phyloP scores from a whole-genome alignment of 2,797 vertebrate species.

The Eremophila alpestris region DNA sequence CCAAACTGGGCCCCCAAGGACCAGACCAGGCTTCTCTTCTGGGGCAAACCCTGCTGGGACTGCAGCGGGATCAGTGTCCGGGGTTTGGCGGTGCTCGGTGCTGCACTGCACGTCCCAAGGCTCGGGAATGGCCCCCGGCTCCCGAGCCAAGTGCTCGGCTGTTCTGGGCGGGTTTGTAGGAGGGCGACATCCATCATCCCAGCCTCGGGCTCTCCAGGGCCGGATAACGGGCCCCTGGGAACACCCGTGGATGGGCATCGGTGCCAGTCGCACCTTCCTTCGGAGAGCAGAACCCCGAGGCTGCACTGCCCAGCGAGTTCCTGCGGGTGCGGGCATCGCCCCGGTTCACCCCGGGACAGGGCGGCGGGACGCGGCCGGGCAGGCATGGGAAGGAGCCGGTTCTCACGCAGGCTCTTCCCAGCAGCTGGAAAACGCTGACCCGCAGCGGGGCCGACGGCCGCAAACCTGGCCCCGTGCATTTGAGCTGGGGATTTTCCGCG shows the following conservation, averaged over 20 bases:
- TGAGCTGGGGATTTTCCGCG: background rate
- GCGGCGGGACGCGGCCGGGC: background rate
- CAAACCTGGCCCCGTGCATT: rapidly evolving
- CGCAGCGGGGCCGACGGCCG: rapidly evolving
- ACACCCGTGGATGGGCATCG: rapidly evolving
- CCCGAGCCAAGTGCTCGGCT: rapidly evolving
- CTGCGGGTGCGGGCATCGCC: background rate
- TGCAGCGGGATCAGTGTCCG: background rate
- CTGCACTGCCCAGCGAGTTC: rapidly evolving
- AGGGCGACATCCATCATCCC: background rate
- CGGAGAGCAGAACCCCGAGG: rapidly evolving
- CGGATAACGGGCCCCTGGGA: background rate
- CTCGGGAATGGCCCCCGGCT: background rate
- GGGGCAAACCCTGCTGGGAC: rapidly evolving
- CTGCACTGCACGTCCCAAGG: background rate
- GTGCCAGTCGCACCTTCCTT: rapidly evolving
- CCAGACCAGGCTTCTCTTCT: rapidly evolving
- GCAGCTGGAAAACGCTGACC: slow-evolving; percentile 9
- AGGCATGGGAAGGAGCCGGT: slow-evolving; percentile 18
- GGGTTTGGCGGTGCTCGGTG: rapidly evolving
- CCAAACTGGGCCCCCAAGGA: background rate
- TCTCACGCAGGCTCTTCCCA: slow-evolving; percentile 18
- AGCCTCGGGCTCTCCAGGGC: background rate
- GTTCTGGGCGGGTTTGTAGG: rapidly evolving
- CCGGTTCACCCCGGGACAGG: background rate